Percentiles rank a stretch among this genome's conserved stretches.
phyloP scores from a whole-genome alignment of 2,797 vertebrate species.

The Chaetophractus vellerosus region DNA sequence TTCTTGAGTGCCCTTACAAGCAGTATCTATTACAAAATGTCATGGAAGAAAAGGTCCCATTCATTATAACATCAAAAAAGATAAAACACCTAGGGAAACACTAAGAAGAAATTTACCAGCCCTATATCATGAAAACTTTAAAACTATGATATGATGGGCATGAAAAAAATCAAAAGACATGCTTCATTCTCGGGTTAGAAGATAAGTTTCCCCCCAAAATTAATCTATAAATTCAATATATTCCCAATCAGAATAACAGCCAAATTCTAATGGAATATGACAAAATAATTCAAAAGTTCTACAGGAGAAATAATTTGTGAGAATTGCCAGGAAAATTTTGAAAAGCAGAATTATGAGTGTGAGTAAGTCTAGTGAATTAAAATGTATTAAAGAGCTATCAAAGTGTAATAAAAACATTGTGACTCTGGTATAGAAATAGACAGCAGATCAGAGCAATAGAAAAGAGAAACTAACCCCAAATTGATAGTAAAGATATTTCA shows the following conservation, averaged over 20 bases:
- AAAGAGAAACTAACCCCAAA: not conserved
- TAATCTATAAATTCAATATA: not conserved
- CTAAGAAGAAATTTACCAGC: not conserved
- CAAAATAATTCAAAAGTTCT: not conserved
- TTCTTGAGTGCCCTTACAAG: not conserved
- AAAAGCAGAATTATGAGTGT: not conserved
- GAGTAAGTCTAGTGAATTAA: not conserved
- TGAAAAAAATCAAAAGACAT: not conserved
- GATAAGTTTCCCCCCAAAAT: not conserved
- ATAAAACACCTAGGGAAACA: not conserved
- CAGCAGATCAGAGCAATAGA: not conserved
- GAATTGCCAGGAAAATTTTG: not conserved
- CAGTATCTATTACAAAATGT: slow-evolving; percentile 2
- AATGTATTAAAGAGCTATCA: not conserved
- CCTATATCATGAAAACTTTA: not conserved
- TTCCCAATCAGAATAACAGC: not conserved
- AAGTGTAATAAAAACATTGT: not conserved
- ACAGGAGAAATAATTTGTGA: not conserved
- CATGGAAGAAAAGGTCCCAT: not conserved
- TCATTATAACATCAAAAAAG: not conserved
- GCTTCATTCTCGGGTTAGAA: not conserved
- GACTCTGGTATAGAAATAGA: not conserved
- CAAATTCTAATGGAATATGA: not conserved
- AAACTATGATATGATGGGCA: not conserved
- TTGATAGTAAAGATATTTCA: not conserved